phyloP scores from a whole-genome alignment of 2,888 invertebrate species.

The Temnothorax ravouxi region DNA sequence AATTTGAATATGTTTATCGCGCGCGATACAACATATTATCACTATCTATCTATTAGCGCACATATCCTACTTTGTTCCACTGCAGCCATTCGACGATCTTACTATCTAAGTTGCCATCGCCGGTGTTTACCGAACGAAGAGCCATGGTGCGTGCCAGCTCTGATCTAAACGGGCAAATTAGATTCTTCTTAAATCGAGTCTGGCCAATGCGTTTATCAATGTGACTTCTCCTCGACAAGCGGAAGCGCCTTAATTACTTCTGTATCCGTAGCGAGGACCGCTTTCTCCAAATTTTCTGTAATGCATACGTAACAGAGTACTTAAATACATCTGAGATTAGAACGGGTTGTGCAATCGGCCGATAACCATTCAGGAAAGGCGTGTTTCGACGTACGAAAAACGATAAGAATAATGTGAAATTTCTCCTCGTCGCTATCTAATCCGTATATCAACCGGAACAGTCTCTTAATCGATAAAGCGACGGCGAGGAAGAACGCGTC shows the following conservation, averaged over 20 bases:
- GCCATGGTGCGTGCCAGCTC: slow-evolving; percentile 56
- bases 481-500: not conserved
- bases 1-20: not conserved
- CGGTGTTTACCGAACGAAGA: slow-evolving; percentile 84
- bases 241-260: not conserved
- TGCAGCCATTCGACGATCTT: slow-evolving; percentile 91
- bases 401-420: not conserved
- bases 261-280: not conserved
- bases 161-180: not conserved
- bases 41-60: slow-evolving; percentile 9
- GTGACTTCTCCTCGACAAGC: not conserved
- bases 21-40: not conserved
- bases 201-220: not conserved
- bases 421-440: not conserved
- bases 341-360: not conserved
- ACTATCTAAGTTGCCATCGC: slow-evolving; percentile 88
- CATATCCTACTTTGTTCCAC: slow-evolving; percentile 90
- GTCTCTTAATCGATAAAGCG: not conserved
- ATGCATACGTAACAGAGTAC: not conserved
- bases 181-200: not conserved
- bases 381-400: not conserved
- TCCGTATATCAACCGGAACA: not conserved
- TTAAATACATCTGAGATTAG: not conserved
- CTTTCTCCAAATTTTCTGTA: slow-evolving; percentile 23
- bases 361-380: not conserved